Conservation (phyloP, 2,797 vertebrate genomes). For the Acipenser transmontanus region DNA sequence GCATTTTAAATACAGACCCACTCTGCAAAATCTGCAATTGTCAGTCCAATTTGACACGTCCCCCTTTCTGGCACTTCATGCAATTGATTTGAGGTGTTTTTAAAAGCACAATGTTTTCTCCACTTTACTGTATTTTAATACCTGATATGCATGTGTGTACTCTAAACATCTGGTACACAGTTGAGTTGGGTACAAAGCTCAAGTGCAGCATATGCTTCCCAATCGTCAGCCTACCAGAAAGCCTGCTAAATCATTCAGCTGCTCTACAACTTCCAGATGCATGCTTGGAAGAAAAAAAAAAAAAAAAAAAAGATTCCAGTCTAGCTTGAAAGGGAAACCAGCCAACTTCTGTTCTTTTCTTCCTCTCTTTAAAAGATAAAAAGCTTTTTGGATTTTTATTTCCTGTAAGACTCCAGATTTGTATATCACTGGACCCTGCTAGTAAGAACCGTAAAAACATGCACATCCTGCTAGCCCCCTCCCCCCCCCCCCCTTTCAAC, state of each 20-base stretch:
- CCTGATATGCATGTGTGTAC: slow-evolving; percentile 13
- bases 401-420: slow-evolving; percentile 7
- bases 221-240: slow-evolving; percentile 5
- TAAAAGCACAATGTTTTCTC: too few relatives aligned
- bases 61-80: too few relatives aligned
- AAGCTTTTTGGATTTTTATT: slow-evolving; percentile 1
- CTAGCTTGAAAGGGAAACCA: not conserved
- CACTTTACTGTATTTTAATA: not conserved
- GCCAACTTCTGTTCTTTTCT: slow-evolving; percentile 12
- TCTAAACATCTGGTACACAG: slow-evolving; percentile 20
- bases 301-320: slow-evolving; percentile 9
- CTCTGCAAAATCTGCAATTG: too few relatives aligned
- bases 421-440: not conserved
- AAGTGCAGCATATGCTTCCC: slow-evolving; percentile 17
- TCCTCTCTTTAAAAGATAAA: slow-evolving; percentile 9
- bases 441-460: not conserved
- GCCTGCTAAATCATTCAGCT: slow-evolving; percentile 27
- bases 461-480: too few relatives aligned
- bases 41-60: too few relatives aligned
- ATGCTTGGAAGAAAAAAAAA: slow-evolving; percentile 11
- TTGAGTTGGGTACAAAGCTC: slow-evolving; percentile 23
- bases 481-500: too few relatives aligned
- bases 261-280: slow-evolving; percentile 28
- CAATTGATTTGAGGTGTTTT: too few relatives aligned
- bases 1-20: too few relatives aligned